Base-by-base conservation (phyloP, 1,140 invertebrate species). In the Pollicipes pollicipes region DNA sequence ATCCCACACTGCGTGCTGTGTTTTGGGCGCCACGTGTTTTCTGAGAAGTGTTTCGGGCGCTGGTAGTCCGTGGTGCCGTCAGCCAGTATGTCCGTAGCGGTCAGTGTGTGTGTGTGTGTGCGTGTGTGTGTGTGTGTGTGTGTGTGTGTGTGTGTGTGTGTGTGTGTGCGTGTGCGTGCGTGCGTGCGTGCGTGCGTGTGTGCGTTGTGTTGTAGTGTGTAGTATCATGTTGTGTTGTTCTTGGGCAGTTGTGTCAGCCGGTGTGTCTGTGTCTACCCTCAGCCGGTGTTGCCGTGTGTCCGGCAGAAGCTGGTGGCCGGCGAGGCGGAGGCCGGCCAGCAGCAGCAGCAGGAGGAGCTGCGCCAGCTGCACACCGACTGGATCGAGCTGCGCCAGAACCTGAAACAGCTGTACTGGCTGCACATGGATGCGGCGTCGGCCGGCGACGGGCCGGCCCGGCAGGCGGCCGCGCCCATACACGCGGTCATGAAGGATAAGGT, bases 311-410 rank as follows among this genome's bases (percentile, higher is more conserved):
- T 58, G 45, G 45, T 58, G 45, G 13, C 45, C 21, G 45, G 45
- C 17, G 45, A 58, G 45, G 13, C 24, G 75, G 77, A 79, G 70
- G 71, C 79, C 21, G 77, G 80, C 64, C 76, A 76, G 13, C 45
- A 58, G 45, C 45, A 10, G 45, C 45, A 58, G 45, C 8, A 10
- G 45, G 77, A 81, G 68, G 82, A 84, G 72, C 81, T 81, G 30
- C 78, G 81, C 69, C 80, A 80, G 58, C 77, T 84, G 69, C 83
- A 84, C 72, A 78, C 80, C 69, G 77, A 82, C 69, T 85, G 84
- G 82, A 79, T 79, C 30, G 82, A 84, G 71, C 76, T 86, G 27
- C 78, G 83, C 29, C 81, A 83, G 66, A 80, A 81, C 71, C 81
- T 83, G 75, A 75, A 80, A 70, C 76, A 77, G 70, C 77, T 81